Conservation (phyloP, 2,113 vertebrate species). For the Chitala chitala region DNA sequence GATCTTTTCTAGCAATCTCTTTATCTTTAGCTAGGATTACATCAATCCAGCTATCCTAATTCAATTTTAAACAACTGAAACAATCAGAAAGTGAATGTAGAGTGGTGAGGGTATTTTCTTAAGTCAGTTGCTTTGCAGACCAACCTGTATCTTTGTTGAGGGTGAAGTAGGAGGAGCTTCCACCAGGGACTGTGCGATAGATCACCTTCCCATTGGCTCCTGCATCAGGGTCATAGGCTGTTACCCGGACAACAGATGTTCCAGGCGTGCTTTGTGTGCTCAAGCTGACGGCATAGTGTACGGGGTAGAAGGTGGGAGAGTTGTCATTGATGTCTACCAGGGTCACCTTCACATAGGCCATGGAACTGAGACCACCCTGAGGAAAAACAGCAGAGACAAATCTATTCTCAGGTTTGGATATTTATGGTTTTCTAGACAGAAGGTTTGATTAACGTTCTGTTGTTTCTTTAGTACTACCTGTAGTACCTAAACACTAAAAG, state of each 20-base stretch:
- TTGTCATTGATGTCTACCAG: conserved; percentile 91
- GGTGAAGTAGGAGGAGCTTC: conserved; percentile 77
- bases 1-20: too few species aligned
- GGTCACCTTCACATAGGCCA: conserved; percentile 76
- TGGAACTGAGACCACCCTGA: conserved; percentile 84
- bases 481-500: too few species aligned
- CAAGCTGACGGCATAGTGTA: conserved; percentile 83
- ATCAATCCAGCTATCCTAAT: too few species aligned
- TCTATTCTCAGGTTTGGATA: neutral
- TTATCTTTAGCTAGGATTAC: too few species aligned
- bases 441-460: too few species aligned
- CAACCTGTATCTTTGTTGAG: conserved; percentile 89
- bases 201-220: conserved; percentile 78
- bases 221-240: conserved; percentile 84
- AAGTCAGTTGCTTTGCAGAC: conserved; percentile 17
- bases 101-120: too few species aligned
- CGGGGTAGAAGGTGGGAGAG: conserved; percentile 81
- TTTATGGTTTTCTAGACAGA: neutral
- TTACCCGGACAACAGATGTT: conserved; percentile 81
- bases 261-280: conserved; percentile 85
- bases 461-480: too few species aligned
- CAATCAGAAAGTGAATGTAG: too few species aligned
- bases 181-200: conserved; percentile 75
- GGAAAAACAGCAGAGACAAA: neutral
- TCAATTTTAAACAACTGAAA: too few species aligned